phyloP scores from a whole-genome alignment of 2,113 vertebrate species.

The Oreochromis spilurus region DNA sequence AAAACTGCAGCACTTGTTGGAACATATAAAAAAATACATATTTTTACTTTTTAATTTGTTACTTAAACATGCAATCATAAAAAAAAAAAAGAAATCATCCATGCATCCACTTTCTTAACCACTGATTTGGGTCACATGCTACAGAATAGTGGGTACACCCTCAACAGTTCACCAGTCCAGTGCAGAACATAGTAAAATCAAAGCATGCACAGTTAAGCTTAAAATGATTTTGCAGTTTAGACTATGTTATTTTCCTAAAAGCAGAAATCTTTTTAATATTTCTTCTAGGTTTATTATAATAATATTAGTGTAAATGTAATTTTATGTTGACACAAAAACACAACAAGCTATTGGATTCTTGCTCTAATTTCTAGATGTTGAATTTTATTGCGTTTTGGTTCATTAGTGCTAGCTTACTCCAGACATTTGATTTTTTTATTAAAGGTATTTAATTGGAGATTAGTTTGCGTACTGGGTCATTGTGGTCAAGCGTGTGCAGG shows the following conservation, averaged over 20 bases:
- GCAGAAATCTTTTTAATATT: neutral
- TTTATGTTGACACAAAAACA: neutral
- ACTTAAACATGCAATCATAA: neutral
- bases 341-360: neutral
- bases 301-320: neutral
- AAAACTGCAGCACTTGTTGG: neutral
- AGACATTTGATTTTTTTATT: neutral
- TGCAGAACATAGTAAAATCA: neutral
- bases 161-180: neutral
- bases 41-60: neutral
- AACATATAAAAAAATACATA: neutral
- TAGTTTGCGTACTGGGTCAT: slow-evolving; percentile 29
- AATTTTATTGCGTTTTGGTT: neutral
- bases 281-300: neutral
- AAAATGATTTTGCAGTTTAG: neutral
- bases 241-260: neutral
- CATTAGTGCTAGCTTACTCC: neutral
- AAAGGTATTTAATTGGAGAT: neutral
- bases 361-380: neutral
- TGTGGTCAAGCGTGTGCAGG: slow-evolving; percentile 34
- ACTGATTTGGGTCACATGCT: neutral
- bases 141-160: neutral
- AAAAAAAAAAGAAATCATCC: neutral
- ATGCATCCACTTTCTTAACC: neutral
- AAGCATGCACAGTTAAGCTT: neutral